These are phyloP conservation scores for Anthoscopus minutus DNA, from an alignment of 2,113 vertebrate genomes.

Conservation along the genomic window DNA sequence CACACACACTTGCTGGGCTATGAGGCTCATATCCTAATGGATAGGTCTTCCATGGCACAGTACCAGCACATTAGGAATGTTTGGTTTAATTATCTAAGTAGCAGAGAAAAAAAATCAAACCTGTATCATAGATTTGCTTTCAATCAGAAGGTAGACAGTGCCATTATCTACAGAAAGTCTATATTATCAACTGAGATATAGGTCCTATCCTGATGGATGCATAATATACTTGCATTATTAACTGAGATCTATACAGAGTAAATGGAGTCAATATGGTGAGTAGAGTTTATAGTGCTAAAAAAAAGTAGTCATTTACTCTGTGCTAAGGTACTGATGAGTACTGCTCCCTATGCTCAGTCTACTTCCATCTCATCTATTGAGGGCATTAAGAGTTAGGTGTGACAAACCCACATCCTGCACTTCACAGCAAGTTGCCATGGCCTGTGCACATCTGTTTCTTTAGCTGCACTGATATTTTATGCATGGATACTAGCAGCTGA, in stretches of 20 bases:
- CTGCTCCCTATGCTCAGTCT: not conserved
- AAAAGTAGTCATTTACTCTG: not conserved
- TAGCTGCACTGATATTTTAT: not conserved
- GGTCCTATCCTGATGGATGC: not conserved
- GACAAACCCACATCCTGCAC: not conserved
- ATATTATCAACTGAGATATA: not conserved
- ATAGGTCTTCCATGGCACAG: not conserved
- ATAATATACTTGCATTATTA: not conserved
- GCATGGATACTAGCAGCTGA: not conserved
- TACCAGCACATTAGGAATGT: rapidly evolving
- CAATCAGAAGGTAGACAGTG: not conserved
- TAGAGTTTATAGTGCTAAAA: not conserved
- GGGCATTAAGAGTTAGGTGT: not conserved
- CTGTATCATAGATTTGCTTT: not conserved
- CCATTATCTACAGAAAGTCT: not conserved
- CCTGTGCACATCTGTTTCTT: not conserved
- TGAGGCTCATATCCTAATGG: not conserved
- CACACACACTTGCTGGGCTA: too few relatives aligned
- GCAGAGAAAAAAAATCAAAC: not conserved
- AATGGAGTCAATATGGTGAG: not conserved
- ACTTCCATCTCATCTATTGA: not conserved
- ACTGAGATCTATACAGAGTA: not conserved
- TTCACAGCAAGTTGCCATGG: not conserved
- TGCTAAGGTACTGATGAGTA: not conserved
- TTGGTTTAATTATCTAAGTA: not conserved